Evolutionary conservation across 2,797 vertebrate species (phyloP), one percentile per base, ranked within the genome.

Genomic region (Anguilla marmorata): DNA sequence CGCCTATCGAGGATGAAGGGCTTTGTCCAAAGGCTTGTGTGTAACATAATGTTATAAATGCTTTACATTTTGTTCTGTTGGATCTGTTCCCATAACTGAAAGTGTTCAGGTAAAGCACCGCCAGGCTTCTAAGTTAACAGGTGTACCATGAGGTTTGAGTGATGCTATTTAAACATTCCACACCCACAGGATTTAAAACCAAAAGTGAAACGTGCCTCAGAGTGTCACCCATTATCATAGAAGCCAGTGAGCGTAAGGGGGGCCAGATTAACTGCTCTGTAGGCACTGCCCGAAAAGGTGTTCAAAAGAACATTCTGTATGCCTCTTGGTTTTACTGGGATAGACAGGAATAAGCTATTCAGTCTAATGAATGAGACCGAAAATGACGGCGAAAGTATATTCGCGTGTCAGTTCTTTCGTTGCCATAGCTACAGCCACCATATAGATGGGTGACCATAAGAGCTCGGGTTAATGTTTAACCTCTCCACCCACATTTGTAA

Each of bases 401-500:
- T 95, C 95, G 93, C 89, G 93, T 94, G 95, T 94, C 95, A 92
- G 93, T 93, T 94, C 92, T 94, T 93, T 92, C 84, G 92, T 96
- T 96, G 93, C 93, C 94, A 96, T 96, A 94, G 94, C 91, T 93
- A 96, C 95, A 94, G 93, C 92, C 94, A 94, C 95, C 94, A 94
- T 95, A 96, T 95, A 93, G 92, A 93, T 93, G 94, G 94, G 96
- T 96, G 95, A 95, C 96, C 95, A 95, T 95, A 96, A 95, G 95
- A 96, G 95, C 95, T 45, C 94, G 96, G 94, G 96, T 97, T 97
- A 97, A 95, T 96, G 95, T 97, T 97, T 97, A 97, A 97, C 96
- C 91, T 96, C 95, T 95, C 96, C 96, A 96, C 96, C 96, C 96
- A 96, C 95, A 96, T 97, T 97, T 94, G 96, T 93, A 94, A 94